phyloP scores from a whole-genome alignment of 2,113 vertebrate genomes.

The Mus spicilegus region DNA sequence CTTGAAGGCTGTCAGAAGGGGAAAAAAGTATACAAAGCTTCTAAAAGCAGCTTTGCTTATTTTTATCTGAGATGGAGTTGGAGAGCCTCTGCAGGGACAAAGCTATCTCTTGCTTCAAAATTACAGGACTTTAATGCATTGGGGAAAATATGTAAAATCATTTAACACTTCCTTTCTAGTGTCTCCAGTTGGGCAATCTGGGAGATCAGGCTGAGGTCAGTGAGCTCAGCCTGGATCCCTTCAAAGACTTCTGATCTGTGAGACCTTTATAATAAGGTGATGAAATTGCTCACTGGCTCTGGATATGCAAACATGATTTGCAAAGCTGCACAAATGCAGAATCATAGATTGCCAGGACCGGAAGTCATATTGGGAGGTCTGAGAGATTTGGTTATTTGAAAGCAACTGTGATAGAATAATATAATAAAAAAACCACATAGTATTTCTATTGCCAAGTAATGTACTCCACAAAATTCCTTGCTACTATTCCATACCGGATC shows the following conservation, averaged over 20 bases:
- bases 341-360: neutral
- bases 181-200: neutral
- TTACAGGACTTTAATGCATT: constrained; percentile 81
- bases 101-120: constrained; percentile 82
- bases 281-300: neutral
- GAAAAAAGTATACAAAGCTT: constrained; percentile 86
- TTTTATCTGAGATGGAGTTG: constrained; percentile 87
- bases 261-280: neutral
- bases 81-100: constrained; percentile 84
- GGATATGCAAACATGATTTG: neutral
- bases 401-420: neutral
- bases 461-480: neutral
- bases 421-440: neutral
- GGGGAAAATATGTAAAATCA: constrained; percentile 59
- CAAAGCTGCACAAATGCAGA: neutral
- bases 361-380: accelerated
- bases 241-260: neutral
- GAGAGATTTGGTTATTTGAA: neutral
- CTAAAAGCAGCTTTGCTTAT: constrained; percentile 87
- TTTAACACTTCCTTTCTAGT: neutral
- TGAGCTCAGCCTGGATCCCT: neutral
- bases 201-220: neutral
- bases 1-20: constrained; percentile 89
- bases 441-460: neutral
- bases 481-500: accelerated